Evolutionary conservation across 2,797 vertebrate genomes (phyloP), one percentile per base, ranked within the genome.

Genomic region (Okamejei kenojei): DNA sequence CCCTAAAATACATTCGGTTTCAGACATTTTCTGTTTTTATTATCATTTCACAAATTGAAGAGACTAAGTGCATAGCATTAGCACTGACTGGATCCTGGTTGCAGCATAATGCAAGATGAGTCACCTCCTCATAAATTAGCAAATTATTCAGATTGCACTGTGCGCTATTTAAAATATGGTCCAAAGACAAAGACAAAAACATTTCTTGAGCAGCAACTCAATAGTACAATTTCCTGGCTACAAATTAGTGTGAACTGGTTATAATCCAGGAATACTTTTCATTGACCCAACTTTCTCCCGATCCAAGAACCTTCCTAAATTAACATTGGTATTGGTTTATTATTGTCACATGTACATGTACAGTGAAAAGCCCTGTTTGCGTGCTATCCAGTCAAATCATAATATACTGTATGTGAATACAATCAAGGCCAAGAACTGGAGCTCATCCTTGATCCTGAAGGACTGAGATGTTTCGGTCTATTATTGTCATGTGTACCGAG

Each of bases 141-240:
- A 63, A 58, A 65, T 86, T 32, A 86, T 86, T 29, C 58, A 86
- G 54, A 63, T 65, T 15, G 82, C 58, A n/a, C n/a, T 86, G 58
- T n/a, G 61, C n/a, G 82, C 29, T 86, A n/a, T 26, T 63, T 63
- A 86, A 54, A 54, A 54, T 63, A 9, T 86, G 82, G 61, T 29
- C 29, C 13, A 26, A 7, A 86, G 13, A 1, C 58, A 86, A 86
- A 32, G 26, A 63, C 29, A 63, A 63, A 86, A 63, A 58, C 54
- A 82, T 29, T 82, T 9, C 29, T 86, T 86, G 11, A 86, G 81
- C 58, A 86, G 82, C 82, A 86, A 86, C 82, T 86, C 82, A n/a
- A 61, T 11, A 84, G 29, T 86, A 61, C 58, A 63, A 86, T 61
- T 29, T 29, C 54, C 82, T 86, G 58, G 58, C 26, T 63, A 5